A percentile compares a stretch with the other conserved stretches of the same genome.
phyloP scores from a whole-genome alignment of 2,113 vertebrate species.

The Tychaedon coryphoeus region DNA sequence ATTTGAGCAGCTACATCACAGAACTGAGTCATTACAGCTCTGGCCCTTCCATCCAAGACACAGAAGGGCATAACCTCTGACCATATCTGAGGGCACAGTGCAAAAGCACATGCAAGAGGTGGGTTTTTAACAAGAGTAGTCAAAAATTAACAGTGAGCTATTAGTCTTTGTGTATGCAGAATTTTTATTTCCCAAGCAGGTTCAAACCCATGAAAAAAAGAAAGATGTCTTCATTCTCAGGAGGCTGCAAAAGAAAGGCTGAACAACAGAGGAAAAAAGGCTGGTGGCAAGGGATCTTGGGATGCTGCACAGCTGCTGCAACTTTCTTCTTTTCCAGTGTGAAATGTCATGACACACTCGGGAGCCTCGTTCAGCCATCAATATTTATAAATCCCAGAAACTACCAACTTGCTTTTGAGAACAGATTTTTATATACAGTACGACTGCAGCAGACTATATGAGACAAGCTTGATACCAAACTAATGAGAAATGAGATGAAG shows the following conservation, averaged over 20 bases:
- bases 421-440: neutral
- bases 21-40: neutral
- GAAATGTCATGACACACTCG: neutral
- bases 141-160: neutral
- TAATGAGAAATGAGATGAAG: slow-evolving; percentile 39
- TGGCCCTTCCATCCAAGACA: neutral
- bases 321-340: neutral
- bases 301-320: neutral
- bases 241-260: neutral
- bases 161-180: neutral
- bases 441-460: neutral
- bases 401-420: neutral
- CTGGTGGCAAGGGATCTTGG: neutral
- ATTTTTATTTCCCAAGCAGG: neutral
- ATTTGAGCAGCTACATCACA: neutral
- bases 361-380: neutral
- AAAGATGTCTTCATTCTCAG: neutral
- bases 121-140: neutral
- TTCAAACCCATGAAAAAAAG: neutral
- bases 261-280: neutral
- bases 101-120: neutral
- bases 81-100: neutral
- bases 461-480: neutral
- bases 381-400: slow-evolving; percentile 24
- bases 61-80: neutral